A percentile compares a stretch with the other conserved stretches of the same genome.
Conservation (phyloP, 1,140 invertebrate genomes). For the Capitella teleta region DNA sequence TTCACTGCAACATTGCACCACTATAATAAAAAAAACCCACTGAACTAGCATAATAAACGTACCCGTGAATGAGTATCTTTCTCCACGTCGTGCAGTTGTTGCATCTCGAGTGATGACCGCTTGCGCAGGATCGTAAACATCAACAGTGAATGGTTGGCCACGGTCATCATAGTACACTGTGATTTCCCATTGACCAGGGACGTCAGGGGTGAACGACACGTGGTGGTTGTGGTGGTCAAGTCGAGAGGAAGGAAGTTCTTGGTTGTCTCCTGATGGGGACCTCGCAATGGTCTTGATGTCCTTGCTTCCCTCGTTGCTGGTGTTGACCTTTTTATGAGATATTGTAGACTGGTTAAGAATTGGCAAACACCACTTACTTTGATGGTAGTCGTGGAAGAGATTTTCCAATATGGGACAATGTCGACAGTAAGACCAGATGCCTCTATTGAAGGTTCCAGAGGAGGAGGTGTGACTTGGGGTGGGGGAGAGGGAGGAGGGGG, state of each 20-base stretch:
- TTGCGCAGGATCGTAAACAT: background rate
- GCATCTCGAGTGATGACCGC: background rate
- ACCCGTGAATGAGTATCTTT: too few relatives aligned
- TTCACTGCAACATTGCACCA: slow-evolving; percentile 3
- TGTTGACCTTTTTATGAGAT: too few relatives aligned
- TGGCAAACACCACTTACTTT: too few relatives aligned
- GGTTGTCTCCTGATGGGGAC: background rate
- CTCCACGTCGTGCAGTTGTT: too few relatives aligned
- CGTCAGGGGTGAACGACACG: background rate
- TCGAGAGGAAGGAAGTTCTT: background rate
- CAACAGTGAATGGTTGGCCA: background rate
- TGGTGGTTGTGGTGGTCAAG: background rate
- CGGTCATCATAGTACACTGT: background rate
- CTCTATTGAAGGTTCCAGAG: too few relatives aligned
- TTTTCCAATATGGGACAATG: too few relatives aligned
- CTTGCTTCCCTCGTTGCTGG: background rate
- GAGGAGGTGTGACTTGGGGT: background rate
- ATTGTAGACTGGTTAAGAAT: too few relatives aligned
- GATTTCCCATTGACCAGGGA: slow-evolving; percentile 1
- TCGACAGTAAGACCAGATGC: too few relatives aligned
- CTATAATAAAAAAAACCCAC: too few relatives aligned
- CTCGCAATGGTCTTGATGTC: background rate
- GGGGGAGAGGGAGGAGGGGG: background rate
- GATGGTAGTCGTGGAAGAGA: too few relatives aligned
- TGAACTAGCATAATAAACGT: too few relatives aligned